Conservation (phyloP, 2,888 invertebrate genomes). For the Cantharis flavilabris region DNA sequence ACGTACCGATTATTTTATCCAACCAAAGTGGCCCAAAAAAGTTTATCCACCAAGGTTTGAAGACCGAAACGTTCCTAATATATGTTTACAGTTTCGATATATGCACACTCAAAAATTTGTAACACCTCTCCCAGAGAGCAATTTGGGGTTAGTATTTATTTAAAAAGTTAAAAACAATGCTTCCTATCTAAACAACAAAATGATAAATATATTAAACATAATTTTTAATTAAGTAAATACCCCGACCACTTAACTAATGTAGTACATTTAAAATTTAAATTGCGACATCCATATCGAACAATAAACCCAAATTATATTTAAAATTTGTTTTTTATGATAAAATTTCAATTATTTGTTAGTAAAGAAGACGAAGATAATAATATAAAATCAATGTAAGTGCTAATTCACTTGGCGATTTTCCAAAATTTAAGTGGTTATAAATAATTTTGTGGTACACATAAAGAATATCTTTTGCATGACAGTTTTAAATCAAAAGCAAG, state of each 20-base stretch:
- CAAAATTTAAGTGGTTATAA: neutral
- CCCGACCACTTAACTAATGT: conserved; percentile 6
- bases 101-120: neutral
- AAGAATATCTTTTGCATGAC: neutral
- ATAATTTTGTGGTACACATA: neutral
- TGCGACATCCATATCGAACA: neutral
- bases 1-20: neutral
- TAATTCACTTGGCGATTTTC: neutral
- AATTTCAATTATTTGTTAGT: neutral
- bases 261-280: neutral
- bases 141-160: neutral
- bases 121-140: too few species aligned
- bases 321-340: neutral
- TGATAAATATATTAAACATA: neutral
- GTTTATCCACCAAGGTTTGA: conserved; percentile 23
- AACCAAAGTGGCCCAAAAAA: conserved; percentile 22
- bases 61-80: conserved; percentile 10
- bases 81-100: conserved; percentile 6
- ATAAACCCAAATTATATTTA: neutral
- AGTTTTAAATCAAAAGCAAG: neutral
- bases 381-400: neutral
- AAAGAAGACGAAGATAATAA: neutral
- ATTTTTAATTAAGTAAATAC: conserved; percentile 10
- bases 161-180: neutral
- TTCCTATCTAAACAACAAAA: conserved; percentile 1